Evolutionary conservation across 2,888 invertebrate species (phyloP).

Genomic region (Hesperia comma): DNA sequence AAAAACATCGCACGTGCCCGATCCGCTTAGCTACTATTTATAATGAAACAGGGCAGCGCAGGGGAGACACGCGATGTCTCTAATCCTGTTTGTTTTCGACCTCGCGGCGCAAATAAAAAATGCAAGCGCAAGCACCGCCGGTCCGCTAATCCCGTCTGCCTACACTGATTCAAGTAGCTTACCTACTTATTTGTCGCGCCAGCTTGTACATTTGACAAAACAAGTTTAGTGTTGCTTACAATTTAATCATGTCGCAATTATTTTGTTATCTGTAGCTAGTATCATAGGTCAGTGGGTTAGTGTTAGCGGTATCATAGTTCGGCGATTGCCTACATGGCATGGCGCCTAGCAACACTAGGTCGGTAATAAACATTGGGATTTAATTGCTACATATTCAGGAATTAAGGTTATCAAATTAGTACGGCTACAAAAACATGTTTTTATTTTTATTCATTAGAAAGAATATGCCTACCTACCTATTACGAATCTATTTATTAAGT

Average conservation of each 20-base stretch:
- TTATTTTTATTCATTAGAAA: too few species aligned
- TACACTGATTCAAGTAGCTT: constrained; percentile 13
- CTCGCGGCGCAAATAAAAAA: constrained; percentile 38
- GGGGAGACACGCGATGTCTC: constrained; percentile 47
- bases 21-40: constrained; percentile 75
- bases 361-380: too few species aligned
- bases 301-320: constrained; percentile 2
- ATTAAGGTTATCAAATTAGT: too few species aligned
- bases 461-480: too few species aligned
- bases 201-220: not conserved
- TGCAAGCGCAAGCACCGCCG: constrained; percentile 29
- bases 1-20: constrained; percentile 79
- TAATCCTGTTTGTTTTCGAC: constrained; percentile 62
- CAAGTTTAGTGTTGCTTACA: not conserved
- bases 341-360: not conserved
- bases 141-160: not conserved
- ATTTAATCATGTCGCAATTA: not conserved
- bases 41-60: constrained; percentile 58
- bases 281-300: not conserved
- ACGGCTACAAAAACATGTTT: too few species aligned
- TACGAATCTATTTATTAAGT: too few species aligned
- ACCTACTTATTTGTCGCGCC: not conserved
- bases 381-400: too few species aligned
- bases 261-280: not conserved
- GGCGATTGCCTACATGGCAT: not conserved